Percentiles rank a stretch among this genome's conserved stretches.
Evolutionary conservation across 2,113 vertebrate species (phyloP).

Genomic region (Gallinago paraguaiae): DNA sequence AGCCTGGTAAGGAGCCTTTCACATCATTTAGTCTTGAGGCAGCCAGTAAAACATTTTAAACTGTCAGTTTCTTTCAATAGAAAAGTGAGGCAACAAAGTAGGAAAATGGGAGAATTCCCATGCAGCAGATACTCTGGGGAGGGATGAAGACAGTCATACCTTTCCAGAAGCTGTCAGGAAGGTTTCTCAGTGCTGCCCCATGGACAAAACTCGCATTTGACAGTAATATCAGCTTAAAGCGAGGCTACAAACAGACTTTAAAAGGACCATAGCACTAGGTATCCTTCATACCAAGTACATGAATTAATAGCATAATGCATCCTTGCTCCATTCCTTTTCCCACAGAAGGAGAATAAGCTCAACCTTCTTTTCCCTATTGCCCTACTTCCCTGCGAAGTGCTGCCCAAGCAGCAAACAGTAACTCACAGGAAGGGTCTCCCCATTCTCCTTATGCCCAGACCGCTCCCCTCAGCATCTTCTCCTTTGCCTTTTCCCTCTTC

Average conservation of each 20-base stretch:
- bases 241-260: not conserved
- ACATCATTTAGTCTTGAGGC: not conserved
- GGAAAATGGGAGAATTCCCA: not conserved
- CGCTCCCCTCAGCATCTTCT: not conserved
- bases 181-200: not conserved
- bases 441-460: not conserved
- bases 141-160: not conserved
- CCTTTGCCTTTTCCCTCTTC: not conserved
- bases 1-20: not conserved
- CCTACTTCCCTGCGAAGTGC: rapidly evolving
- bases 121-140: not conserved
- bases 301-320: not conserved
- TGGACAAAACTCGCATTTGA: not conserved
- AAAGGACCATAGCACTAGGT: not conserved
- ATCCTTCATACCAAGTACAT: not conserved
- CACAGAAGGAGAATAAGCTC: not conserved
- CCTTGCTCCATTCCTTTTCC: not conserved
- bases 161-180: not conserved
- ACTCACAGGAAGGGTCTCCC: not conserved
- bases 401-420: not conserved
- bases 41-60: not conserved
- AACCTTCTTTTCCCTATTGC: not conserved
- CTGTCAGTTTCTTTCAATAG: not conserved
- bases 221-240: not conserved
- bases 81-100: not conserved